These are phyloP conservation scores for Oncorhynchus mykiss DNA, from an alignment of 2,113 vertebrate species.

Conservation along the genomic window DNA sequence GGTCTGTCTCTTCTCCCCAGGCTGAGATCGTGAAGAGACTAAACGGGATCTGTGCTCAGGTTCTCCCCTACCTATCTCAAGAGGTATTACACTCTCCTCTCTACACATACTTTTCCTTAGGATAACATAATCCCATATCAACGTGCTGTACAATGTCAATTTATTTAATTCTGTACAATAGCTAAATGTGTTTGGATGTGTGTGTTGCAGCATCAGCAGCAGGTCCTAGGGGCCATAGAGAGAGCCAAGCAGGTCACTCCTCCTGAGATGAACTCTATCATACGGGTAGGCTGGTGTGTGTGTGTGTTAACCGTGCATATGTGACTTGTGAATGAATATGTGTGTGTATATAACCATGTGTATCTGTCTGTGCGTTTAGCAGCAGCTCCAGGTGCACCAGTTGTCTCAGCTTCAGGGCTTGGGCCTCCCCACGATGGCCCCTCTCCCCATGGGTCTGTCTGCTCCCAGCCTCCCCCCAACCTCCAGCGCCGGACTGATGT, in stretches of 20 bases:
- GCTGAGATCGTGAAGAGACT: constrained; percentile 98
- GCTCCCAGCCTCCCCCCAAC: constrained; percentile 83
- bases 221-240: constrained; percentile 96
- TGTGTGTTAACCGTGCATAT: not conserved
- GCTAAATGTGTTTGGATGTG: constrained; percentile 40
- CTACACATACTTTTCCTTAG: not conserved
- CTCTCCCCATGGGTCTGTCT: constrained; percentile 90
- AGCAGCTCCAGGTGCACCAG: constrained; percentile 99
- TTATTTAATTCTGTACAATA: constrained; percentile 16
- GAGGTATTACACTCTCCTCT: constrained; percentile 76
- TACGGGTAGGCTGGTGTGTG: constrained; percentile 80
- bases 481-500: constrained; percentile 90
- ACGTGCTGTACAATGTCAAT: not conserved
- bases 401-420: constrained; percentile 97
- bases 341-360: constrained; percentile 6
- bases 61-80: constrained; percentile 97
- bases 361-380: constrained; percentile 73
- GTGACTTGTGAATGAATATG: not conserved
- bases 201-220: constrained; percentile 90
- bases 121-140: not conserved
- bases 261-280: constrained; percentile 98
- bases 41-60: constrained; percentile 97
- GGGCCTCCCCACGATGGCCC: constrained; percentile 92
- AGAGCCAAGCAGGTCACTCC: constrained; percentile 97
- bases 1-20: constrained; percentile 60